These are phyloP conservation scores for Acholoe squamosa DNA, from an alignment of 2,888 invertebrate genomes.

Conservation along the genomic window DNA sequence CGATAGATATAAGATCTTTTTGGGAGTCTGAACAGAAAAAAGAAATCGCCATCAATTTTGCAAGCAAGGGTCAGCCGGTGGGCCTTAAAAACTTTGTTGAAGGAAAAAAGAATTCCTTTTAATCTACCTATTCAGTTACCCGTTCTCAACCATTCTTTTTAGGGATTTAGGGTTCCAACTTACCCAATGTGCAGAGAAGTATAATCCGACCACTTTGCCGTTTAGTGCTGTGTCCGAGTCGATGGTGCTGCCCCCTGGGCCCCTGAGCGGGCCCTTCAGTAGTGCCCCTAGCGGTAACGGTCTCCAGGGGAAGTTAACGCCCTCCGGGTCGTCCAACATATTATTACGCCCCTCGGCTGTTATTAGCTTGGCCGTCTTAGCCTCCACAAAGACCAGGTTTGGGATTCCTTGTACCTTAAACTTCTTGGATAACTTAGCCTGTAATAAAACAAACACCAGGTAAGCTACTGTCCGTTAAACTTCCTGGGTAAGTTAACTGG, in stretches of 20 bases:
- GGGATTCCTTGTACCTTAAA: conserved; percentile 91
- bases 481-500: too few species aligned
- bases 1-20: too few species aligned
- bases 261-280: conserved; percentile 60
- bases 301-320: conserved; percentile 90
- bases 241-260: conserved; percentile 69
- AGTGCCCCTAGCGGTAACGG: conserved; percentile 87
- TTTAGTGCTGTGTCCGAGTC: conserved; percentile 77
- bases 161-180: too few species aligned
- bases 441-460: too few species aligned
- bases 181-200: conserved; percentile 96
- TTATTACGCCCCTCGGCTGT: conserved; percentile 87
- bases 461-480: too few species aligned
- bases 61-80: too few species aligned
- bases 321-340: conserved; percentile 88
- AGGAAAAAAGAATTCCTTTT: too few species aligned
- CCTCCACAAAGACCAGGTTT: conserved; percentile 89
- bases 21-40: too few species aligned
- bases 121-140: too few species aligned
- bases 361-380: conserved; percentile 88
- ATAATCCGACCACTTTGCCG: conserved; percentile 89
- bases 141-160: too few species aligned
- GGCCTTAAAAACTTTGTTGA: too few species aligned
- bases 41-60: too few species aligned
- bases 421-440: conserved; percentile 90